phyloP scores from a whole-genome alignment of 2,113 vertebrate species.

The Tringa solitaria region DNA sequence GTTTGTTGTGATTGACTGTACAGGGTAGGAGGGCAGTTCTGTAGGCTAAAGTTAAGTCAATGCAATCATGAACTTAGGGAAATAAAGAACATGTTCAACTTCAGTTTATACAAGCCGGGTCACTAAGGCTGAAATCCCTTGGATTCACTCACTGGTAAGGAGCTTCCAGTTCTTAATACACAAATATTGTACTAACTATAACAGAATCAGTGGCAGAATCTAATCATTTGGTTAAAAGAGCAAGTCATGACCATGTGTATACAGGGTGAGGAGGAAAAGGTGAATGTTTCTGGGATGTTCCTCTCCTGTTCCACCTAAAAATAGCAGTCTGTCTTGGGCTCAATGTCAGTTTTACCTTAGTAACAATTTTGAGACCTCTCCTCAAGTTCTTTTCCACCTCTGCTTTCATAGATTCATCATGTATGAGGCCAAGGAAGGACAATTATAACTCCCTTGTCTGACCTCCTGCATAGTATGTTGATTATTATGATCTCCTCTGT shows the following conservation, averaged over 20 bases:
- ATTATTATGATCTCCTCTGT: slow-evolving; percentile 30
- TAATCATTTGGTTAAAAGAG: neutral
- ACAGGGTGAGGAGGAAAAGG: neutral
- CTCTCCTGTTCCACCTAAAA: neutral
- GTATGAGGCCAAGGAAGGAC: neutral
- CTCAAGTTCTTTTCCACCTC: neutral
- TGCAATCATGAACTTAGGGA: slow-evolving; percentile 28
- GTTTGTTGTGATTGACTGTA: slow-evolving; percentile 59
- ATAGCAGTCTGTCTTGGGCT: neutral
- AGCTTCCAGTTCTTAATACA: neutral
- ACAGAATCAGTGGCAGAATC: neutral
- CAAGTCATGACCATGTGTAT: neutral
- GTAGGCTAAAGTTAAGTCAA: slow-evolving; percentile 49
- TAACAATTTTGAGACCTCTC: neutral
- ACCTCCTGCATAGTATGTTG: neutral
- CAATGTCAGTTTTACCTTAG: neutral
- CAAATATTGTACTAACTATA: neutral
- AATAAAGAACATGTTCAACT: neutral
- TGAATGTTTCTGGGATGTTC: neutral
- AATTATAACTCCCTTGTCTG: neutral
- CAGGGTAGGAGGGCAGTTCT: slow-evolving; percentile 33
- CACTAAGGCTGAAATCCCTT: neutral
- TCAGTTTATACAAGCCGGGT: neutral
- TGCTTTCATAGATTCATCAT: neutral
- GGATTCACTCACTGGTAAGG: neutral